Conservation (phyloP, 1,140 invertebrate species). For the Mesaphorura yosii region DNA sequence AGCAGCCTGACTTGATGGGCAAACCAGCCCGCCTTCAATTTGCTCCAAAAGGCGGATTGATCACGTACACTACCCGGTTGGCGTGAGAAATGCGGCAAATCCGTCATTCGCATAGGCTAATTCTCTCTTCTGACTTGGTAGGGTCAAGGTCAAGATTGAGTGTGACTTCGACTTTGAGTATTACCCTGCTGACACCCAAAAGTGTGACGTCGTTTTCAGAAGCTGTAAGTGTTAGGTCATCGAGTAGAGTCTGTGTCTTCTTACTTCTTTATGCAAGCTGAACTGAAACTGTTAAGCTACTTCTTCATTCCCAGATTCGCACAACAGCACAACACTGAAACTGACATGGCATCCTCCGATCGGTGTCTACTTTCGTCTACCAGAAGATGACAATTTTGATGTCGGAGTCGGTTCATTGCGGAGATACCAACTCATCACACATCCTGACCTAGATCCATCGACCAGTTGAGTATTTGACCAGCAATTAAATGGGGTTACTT, state of each 20-base stretch:
- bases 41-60: slow-evolving; percentile 2
- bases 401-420: background rate
- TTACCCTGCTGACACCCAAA: background rate
- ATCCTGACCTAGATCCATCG: background rate
- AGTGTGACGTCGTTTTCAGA: background rate
- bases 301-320: background rate
- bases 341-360: background rate
- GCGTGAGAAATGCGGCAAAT: background rate
- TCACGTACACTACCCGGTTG: slow-evolving; percentile 6
- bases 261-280: background rate
- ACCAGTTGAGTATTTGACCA: slow-evolving; percentile 1
- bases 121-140: background rate
- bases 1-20: slow-evolving; percentile 1
- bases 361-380: slow-evolving; percentile 7
- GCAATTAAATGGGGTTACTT: background rate
- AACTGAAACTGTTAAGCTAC: background rate
- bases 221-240: background rate
- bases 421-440: background rate
- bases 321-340: too few species aligned
- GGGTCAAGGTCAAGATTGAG: background rate
- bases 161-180: background rate
- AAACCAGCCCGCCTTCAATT: slow-evolving; percentile 4
- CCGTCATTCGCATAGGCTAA: background rate
- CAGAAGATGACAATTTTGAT: slow-evolving; percentile 11
- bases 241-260: background rate